phyloP scores from a whole-genome alignment of 2,113 vertebrate genomes.

The Bos indicus region DNA sequence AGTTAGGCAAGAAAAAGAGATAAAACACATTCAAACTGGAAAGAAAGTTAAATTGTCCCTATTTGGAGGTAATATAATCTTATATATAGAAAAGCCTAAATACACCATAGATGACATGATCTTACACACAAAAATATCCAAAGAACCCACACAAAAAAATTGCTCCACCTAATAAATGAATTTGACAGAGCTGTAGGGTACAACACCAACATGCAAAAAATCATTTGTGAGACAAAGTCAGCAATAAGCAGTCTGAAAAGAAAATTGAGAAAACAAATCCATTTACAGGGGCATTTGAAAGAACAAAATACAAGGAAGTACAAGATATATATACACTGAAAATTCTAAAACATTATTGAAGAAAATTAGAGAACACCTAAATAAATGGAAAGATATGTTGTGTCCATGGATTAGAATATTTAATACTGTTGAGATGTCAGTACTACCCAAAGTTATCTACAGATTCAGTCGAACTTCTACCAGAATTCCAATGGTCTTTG shows the following conservation, averaged over 20 bases:
- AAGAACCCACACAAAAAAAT: background rate
- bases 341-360: background rate
- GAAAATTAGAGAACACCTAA: background rate
- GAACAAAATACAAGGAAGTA: background rate
- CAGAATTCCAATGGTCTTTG: background rate
- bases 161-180: background rate
- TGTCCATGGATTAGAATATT: background rate
- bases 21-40: too few species aligned
- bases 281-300: background rate
- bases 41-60: too few species aligned
- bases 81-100: background rate
- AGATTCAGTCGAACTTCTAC: background rate
- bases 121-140: background rate
- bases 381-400: background rate
- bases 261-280: background rate
- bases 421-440: background rate
- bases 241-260: background rate
- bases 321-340: background rate
- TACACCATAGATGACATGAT: background rate
- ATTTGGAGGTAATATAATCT: too few species aligned
- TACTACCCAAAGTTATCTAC: background rate
- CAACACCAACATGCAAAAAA: background rate
- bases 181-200: background rate
- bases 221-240: background rate
- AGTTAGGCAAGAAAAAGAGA: too few species aligned